Evolutionary conservation across 2,888 invertebrate species (phyloP), one percentile per base, ranked within the genome.

Genomic region (Tyria jacobaeae): DNA sequence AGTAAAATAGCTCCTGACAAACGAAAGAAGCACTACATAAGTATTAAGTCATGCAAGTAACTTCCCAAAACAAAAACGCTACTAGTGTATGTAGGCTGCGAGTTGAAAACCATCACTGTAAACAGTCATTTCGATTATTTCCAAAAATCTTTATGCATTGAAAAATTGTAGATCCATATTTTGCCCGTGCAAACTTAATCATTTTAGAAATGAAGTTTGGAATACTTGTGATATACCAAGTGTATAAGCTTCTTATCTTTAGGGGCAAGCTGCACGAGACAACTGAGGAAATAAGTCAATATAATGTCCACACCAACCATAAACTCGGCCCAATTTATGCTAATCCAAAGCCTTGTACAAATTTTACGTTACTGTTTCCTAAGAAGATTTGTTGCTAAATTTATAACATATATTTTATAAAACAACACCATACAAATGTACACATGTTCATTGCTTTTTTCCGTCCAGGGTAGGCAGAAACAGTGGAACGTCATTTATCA

Each of bases 281-380:
- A 73, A 65, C 62, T 50, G 48, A 55, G 55, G 62, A 49, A 59
- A 62, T 73, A 73, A 73, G 77, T 73, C 77, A 76, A 70, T 73
- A 63, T 66, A 66, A 73, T 57, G 59, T 66, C 57, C 59, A 44
- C 54, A 57, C 65, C 58, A 65, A 37, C 41, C 66, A 59, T 54
- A 34, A 62, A 70, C 51, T 76, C n/a, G 52, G 35, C 50, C 44
- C 14, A 53, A 70, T 69, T 76, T 76, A 76, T 76, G 76, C 62
- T 73, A 73, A 76, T 72, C 70, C 49, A 62, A 51, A 56, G 17
- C 48, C 47, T 37, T 24, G 56, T 51, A 48, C 68, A 73, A 76
- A 39, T 54, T 51, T 51, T 34, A 34, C 21, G 9, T 51, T n/a
- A 31, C 2, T 44, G 27, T 6, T 14, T 31, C 27, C 14, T 27